Percentiles rank a stretch among this genome's conserved stretches.
Evolutionary conservation across 2,888 invertebrate species (phyloP).

Genomic region (Nezara viridula): DNA sequence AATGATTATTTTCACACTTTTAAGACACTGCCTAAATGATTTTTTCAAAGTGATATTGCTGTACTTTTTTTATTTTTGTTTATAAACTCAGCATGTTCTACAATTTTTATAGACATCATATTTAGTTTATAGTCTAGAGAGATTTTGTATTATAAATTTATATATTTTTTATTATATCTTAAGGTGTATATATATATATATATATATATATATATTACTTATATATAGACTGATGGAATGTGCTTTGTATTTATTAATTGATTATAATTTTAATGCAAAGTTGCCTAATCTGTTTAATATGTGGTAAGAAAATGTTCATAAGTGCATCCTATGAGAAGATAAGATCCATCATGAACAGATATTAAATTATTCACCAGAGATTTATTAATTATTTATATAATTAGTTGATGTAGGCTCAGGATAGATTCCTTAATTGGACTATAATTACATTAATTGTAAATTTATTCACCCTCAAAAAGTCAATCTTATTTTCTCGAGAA

Average conservation of each 20-base stretch:
- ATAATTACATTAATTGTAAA: too few relatives aligned
- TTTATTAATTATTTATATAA: neutral
- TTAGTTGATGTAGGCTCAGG: too few relatives aligned
- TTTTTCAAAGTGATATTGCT: neutral
- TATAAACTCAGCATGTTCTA: neutral
- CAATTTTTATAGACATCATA: slow-evolving; percentile 4
- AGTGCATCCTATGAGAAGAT: neutral
- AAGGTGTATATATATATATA: neutral
- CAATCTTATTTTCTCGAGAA: too few relatives aligned
- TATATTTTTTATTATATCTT: slow-evolving; percentile 36
- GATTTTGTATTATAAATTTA: slow-evolving; percentile 22
- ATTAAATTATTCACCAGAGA: neutral
- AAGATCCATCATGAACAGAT: neutral
- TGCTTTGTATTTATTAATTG: slow-evolving; percentile 25
- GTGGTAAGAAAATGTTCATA: neutral
- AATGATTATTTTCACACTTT: neutral
- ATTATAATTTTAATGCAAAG: slow-evolving; percentile 27
- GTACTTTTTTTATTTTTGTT: slow-evolving; percentile 16
- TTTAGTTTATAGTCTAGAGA: neutral
- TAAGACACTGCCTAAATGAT: neutral
- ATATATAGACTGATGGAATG: slow-evolving; percentile 36
- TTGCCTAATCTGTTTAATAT: neutral
- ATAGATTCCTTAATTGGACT: too few relatives aligned
- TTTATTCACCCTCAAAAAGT: too few relatives aligned
- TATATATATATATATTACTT: neutral